Conservation (phyloP, 2,797 vertebrate species). For the Ciconia nigra region DNA sequence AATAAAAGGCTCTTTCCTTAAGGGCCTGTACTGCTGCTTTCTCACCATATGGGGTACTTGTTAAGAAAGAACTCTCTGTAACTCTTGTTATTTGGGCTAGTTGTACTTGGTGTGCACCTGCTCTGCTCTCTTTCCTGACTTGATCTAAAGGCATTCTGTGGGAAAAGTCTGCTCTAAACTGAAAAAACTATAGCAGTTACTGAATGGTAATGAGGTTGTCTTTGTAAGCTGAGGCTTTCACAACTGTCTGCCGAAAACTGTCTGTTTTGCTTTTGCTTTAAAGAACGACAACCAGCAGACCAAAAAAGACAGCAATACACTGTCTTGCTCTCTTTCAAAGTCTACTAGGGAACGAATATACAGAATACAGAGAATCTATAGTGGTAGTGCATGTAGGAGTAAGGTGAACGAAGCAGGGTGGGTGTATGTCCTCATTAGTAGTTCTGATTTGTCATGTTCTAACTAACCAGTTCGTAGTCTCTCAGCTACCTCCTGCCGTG, state of each 20-base stretch:
- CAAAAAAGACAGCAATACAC: neutral
- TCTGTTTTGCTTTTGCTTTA: neutral
- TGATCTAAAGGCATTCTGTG: neutral
- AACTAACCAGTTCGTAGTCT: neutral
- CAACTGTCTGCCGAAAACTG: neutral
- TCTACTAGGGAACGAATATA: neutral
- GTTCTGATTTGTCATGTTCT: neutral
- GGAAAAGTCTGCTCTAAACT: neutral
- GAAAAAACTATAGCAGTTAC: neutral
- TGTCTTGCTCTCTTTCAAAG: neutral
- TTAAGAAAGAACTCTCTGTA: neutral
- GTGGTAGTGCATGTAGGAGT: neutral
- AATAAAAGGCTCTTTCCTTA: neutral
- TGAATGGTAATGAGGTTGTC: neutral
- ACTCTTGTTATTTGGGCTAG: neutral
- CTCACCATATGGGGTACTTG: neutral
- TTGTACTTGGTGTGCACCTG: neutral
- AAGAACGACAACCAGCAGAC: neutral
- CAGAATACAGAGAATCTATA: neutral
- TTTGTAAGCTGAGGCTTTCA: neutral
- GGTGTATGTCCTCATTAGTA: neutral
- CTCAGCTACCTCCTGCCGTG: conserved; percentile 18
- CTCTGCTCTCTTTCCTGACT: neutral
- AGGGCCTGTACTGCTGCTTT: neutral
- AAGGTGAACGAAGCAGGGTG: neutral